Base-by-base conservation (phyloP, 2,888 invertebrate genomes). In the Rapana venosa region DNA sequence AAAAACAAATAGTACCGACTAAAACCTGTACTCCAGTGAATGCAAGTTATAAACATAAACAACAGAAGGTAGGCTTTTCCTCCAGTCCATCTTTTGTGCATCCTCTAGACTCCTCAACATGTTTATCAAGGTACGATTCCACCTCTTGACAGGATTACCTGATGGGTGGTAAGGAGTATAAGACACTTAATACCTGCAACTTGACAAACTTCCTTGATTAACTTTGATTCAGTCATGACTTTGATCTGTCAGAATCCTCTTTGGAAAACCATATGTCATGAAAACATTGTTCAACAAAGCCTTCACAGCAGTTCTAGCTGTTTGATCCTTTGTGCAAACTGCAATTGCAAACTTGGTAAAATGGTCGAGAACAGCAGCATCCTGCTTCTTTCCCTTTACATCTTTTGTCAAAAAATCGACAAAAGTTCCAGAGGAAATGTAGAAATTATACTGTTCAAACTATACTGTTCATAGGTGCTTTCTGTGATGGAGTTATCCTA, bases 341-440 rank as follows among this genome's bases (percentile, higher is more conserved):
- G 87, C 74, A 20, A 8, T 5, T n/a, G 36, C 74, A 87, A 74
- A 87, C 32, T 87, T 87, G 26, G 87, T 87, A 26, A 87, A 87
- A 30, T 87, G 87, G n/a, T 87, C 87, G n/a, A 87, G n/a, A 30
- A 87, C n/a, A n/a, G n/a, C n/a, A n/a, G n/a, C 47, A 30, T 70
- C 35, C 11, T 74, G 36, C 61, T 86, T 86, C 17, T 74, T 17
- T 13, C 87, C 74, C 22, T 77, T 77, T 5, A 61, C 86, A 15
- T 70, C 70, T 0, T 35, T 58, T 15, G 79, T 81, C 17, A 88
- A 26, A 17, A 20, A 58, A 22, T 79, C 81, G 74, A 77, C 13
- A 88, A 20, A 22, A 79, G 77, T 32, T 79, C 79, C 30, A 81
- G 5, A 20, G 77, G 79, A 20, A 26, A 32, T 22, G 88, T 58